A percentile compares a stretch with the other conserved stretches of the same genome.
Conservation (phyloP, 1,140 invertebrate genomes). For the Chrysomallon squamiferum region DNA sequence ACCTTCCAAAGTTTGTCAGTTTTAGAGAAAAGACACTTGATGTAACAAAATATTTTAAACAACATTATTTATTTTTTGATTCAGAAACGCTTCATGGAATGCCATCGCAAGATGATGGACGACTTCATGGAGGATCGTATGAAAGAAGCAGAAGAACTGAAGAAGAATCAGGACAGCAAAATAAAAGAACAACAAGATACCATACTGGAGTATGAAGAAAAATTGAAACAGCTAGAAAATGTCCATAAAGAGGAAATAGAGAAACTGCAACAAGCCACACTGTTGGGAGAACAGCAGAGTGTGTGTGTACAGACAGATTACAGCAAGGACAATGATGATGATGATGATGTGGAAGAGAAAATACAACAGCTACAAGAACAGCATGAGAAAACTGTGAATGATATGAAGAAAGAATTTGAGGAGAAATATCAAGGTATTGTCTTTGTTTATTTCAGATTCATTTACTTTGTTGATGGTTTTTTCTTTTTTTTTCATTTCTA, state of each 20-base stretch:
- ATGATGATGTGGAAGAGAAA: slow-evolving; percentile 19
- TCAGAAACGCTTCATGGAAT: slow-evolving; percentile 43
- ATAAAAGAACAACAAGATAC: slow-evolving; percentile 26
- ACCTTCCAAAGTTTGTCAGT: no score
- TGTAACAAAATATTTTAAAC: no score
- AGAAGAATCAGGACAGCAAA: slow-evolving; percentile 38
- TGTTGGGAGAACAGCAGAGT: slow-evolving; percentile 1
- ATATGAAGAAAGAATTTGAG: slow-evolving; percentile 16
- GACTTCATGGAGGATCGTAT: slow-evolving; percentile 35
- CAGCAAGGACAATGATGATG: slow-evolving; percentile 17
- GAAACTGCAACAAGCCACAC: neutral
- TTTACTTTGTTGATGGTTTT: no score
- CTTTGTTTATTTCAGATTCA: no score
- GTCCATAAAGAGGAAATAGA: slow-evolving; percentile 11
- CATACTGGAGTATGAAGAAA: slow-evolving; percentile 25
- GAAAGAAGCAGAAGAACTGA: slow-evolving; percentile 37
- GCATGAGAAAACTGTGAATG: slow-evolving; percentile 17
- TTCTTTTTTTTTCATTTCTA: neutral
- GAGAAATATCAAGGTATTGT: slow-evolving; percentile 7
- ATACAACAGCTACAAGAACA: slow-evolving; percentile 12
- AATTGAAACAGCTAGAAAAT: slow-evolving; percentile 11
- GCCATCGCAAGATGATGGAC: slow-evolving; percentile 40
- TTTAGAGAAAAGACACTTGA: no score
- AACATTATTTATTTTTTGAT: no score
- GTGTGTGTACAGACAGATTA: slow-evolving; percentile 17